Evolutionary conservation across 2,888 invertebrate species (phyloP).

Genomic region (Smittia aterrima): DNA sequence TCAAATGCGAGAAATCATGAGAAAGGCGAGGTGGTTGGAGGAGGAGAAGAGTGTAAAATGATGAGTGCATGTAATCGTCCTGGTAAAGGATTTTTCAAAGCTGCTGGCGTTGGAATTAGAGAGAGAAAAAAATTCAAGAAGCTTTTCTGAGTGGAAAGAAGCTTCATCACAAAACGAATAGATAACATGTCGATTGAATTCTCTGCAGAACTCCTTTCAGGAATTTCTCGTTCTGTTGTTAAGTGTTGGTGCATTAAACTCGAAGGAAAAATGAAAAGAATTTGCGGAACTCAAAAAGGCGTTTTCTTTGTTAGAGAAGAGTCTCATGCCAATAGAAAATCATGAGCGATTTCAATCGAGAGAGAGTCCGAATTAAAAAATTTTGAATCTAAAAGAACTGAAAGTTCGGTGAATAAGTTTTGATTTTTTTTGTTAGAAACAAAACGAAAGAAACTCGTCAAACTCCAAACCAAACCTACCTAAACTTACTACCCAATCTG

Average conservation of each 20-base stretch:
- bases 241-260: background rate
- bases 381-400: background rate
- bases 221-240: background rate
- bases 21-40: background rate
- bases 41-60: background rate
- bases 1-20: background rate
- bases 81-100: background rate
- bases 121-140: constrained; percentile 6
- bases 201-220: background rate
- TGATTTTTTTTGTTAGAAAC: constrained; percentile 11
- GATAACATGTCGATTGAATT: background rate
- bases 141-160: background rate
- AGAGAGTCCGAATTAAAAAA: background rate
- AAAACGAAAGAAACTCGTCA: background rate
- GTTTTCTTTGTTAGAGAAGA: background rate
- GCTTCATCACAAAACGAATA: background rate
- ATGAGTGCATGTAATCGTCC: constrained; percentile 10
- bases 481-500: constrained; percentile 42
- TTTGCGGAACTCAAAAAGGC: constrained; percentile 3
- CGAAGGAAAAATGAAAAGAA: background rate
- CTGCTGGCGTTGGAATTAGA: background rate
- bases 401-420: background rate
- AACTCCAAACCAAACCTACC: constrained; percentile 38
- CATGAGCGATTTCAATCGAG: background rate
- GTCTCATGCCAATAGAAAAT: background rate